A percentile compares a stretch with the other conserved stretches of the same genome.
Evolutionary conservation across 1,140 invertebrate species (phyloP).

Genomic region (Yoshiicerus persimilis): DNA sequence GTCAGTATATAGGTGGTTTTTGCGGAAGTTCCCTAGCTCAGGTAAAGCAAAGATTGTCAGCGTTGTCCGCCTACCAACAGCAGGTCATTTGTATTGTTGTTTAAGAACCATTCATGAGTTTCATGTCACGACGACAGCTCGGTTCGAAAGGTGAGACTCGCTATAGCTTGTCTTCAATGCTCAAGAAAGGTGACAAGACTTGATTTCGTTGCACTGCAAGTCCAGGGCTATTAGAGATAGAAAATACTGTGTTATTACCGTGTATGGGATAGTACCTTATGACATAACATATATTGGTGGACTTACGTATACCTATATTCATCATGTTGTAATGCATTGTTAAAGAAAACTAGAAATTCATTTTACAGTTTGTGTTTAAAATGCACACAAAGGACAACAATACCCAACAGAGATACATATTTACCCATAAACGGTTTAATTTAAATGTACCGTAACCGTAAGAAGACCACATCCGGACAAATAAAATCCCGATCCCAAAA

Average conservation of each 20-base stretch:
- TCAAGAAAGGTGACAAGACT: not conserved
- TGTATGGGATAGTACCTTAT: not conserved
- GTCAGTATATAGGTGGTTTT: not conserved
- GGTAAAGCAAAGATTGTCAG: slow-evolving; percentile 14
- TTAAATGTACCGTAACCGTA: not conserved
- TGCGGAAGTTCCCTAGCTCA: slow-evolving; percentile 13
- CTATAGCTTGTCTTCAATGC: not conserved
- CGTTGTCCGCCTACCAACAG: slow-evolving; percentile 12
- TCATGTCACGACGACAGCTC: not conserved
- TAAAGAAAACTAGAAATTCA: not conserved
- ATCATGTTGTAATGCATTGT: not conserved
- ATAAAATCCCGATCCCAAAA: not conserved
- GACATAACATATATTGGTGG: not conserved
- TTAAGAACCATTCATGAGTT: not conserved
- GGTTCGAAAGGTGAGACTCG: not conserved
- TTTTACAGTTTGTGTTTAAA: not conserved
- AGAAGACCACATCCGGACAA: not conserved
- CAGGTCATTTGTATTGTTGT: slow-evolving; percentile 15
- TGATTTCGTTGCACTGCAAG: not conserved
- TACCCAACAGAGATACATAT: not conserved
- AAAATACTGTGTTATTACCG: not conserved
- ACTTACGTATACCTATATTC: not conserved
- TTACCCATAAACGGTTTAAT: not conserved
- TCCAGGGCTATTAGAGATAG: not conserved
- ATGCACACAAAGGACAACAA: not conserved